Evolutionary conservation across 2,888 invertebrate species (phyloP).

Genomic region (Onchidella celtica): DNA sequence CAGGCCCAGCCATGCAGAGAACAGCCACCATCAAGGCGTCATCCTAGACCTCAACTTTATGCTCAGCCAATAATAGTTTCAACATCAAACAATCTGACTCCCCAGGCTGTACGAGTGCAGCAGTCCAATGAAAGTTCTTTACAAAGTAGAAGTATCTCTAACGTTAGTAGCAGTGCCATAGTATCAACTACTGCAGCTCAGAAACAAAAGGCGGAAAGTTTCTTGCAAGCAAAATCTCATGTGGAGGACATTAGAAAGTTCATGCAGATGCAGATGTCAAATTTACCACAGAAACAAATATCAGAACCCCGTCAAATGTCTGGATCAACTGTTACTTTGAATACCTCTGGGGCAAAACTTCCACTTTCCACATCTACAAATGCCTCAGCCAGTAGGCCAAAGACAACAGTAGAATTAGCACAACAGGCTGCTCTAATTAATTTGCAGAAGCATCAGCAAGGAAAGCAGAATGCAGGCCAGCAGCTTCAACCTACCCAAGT

Average conservation of each 20-base stretch:
- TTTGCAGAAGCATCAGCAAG: slow-evolving; percentile 17
- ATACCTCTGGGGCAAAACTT: neutral
- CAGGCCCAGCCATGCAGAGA: neutral
- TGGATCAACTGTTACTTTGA: slow-evolving; percentile 43
- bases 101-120: neutral
- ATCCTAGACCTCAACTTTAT: slow-evolving; percentile 43
- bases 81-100: neutral
- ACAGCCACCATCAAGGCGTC: slow-evolving; percentile 27
- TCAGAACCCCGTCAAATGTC: slow-evolving; percentile 38
- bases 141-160: neutral
- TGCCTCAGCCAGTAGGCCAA: neutral
- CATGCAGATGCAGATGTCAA: slow-evolving; percentile 47
- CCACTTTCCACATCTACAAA: neutral
- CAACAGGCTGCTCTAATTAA: slow-evolving; percentile 36
- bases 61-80: slow-evolving; percentile 41
- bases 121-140: neutral
- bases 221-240: slow-evolving; percentile 26
- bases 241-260: slow-evolving; percentile 28
- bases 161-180: neutral
- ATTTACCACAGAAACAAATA: slow-evolving; percentile 32
- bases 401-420: slow-evolving; percentile 42
- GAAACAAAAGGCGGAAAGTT: slow-evolving; percentile 23
- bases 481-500: neutral
- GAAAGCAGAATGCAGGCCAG: neutral
- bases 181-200: neutral